Conservation (phyloP, 2,113 vertebrate species). For the Sturnira hondurensis region DNA sequence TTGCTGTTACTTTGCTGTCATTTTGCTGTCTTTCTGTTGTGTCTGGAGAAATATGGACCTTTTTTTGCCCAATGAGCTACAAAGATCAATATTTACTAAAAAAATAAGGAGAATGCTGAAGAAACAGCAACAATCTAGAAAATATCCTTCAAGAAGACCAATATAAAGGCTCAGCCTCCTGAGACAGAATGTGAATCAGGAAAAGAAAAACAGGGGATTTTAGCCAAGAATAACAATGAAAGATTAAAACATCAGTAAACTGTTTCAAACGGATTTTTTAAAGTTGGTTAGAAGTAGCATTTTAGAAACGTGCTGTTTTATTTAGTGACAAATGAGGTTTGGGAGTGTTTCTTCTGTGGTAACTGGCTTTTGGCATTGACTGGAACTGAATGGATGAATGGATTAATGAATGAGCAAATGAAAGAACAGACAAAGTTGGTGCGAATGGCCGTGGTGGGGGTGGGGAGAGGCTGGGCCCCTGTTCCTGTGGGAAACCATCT, state of each 20-base stretch:
- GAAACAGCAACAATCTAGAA: slow-evolving; percentile 39
- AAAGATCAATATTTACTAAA: slow-evolving; percentile 65
- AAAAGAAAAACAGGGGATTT: slow-evolving; percentile 52
- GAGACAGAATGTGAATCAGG: slow-evolving; percentile 34
- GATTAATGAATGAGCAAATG: not conserved
- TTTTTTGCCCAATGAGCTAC: not conserved
- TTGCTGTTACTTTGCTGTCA: slow-evolving; percentile 46
- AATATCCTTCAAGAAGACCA: slow-evolving; percentile 27
- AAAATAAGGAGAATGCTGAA: slow-evolving; percentile 42
- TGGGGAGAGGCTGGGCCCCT: not conserved
- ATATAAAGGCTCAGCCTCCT: slow-evolving; percentile 5
- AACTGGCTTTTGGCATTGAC: slow-evolving; percentile 61
- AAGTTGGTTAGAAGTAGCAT: slow-evolving; percentile 18
- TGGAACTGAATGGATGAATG: not conserved
- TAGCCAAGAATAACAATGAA: slow-evolving; percentile 59
- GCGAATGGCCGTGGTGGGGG: not conserved
- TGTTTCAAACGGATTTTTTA: slow-evolving; percentile 8
- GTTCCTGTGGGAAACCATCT: not conserved
- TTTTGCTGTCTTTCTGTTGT: slow-evolving; percentile 50
- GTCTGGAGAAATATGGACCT: slow-evolving; percentile 24
- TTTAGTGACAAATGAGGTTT: slow-evolving; percentile 66
- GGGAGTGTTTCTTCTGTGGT: slow-evolving; percentile 69
- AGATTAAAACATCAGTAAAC: slow-evolving; percentile 64
- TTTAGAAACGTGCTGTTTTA: slow-evolving; percentile 51
- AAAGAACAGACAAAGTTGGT: not conserved